phyloP scores from a whole-genome alignment of 37 sponge, comb jelly and placozoan genomes.

The Crambe crambe region DNA sequence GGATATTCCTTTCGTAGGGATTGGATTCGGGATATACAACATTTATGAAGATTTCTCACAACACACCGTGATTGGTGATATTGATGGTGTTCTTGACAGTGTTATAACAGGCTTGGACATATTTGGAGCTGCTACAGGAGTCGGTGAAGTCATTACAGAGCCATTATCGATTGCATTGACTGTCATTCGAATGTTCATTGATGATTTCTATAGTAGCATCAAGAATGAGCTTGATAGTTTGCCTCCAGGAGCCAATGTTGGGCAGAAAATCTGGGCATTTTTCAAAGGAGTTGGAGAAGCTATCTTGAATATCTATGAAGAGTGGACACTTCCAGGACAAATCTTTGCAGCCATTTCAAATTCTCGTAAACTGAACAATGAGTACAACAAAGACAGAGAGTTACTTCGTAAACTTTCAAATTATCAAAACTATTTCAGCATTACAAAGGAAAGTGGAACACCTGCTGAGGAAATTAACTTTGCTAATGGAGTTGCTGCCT shows the following conservation, averaged over 20 bases:
- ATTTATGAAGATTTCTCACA: neutral
- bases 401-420: conserved; percentile 11
- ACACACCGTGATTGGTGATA: neutral
- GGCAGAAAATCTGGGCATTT: conserved; percentile 11
- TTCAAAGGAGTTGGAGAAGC: conserved; percentile 29
- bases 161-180: conserved; percentile 3
- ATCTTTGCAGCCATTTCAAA: conserved; percentile 5
- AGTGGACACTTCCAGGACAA: conserved; percentile 9
- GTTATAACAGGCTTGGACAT: neutral
- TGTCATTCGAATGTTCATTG: conserved; percentile 15
- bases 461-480: conserved; percentile 19
- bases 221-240: conserved; percentile 25
- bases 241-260: conserved; percentile 20
- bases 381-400: conserved; percentile 20
- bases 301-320: neutral
- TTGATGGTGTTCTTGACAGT: neutral
- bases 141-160: conserved; percentile 3
- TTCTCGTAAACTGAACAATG: conserved; percentile 1
- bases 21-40: neutral
- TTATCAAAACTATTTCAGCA: conserved; percentile 20
- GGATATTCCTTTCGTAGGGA: neutral
- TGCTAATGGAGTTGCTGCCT: conserved; percentile 24
- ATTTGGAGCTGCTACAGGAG: conserved; percentile 3
- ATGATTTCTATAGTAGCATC: conserved; percentile 16
- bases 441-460: neutral